Evolutionary conservation across 2,113 vertebrate species (phyloP), one percentile per base, ranked within the genome.

Genomic region (Acanthochromis polyacanthus): DNA sequence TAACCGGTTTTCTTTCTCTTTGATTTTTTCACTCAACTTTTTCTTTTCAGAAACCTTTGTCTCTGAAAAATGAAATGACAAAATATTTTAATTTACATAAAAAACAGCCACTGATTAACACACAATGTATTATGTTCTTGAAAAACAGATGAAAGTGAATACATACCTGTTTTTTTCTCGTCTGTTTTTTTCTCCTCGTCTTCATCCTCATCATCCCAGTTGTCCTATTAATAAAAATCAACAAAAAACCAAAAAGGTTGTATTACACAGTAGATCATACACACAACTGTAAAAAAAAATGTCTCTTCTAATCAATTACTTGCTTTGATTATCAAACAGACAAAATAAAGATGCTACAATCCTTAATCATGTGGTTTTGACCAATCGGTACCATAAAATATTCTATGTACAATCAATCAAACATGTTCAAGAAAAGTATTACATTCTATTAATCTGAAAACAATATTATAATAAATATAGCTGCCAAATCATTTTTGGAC

Each of bases 11-110:
- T 99, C 97, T 93, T 96, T 99, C 89, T 98, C 98, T 95, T 97
- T 99, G 74, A 99, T 98, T 92, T 98, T 98, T 85, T 99, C 98
- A 88, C 80, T 94, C 92, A 97, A 93, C 94, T 97, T 99, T 94
- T 99, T 99, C 94, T 99, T 99, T 76, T 99, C 98, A 62, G 97
- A 95, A 81, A 96, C 92, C 87, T 98, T 99, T 22, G 92, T 61
- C 70, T 97, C 97, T 97, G 90, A 70, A 83, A 81, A n/a, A 45
- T 81, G n/a, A n/a, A n/a, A n/a, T n/a, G n/a, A n/a, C n/a, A 67
- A 10, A 64, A 58, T 6, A 50, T 17, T 3, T 51, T 1, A 17
- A 38, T 40, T 61, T 60, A 1, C 17, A 38, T 64, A 63, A 61
- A 63, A 15, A 11, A 10, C 11, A 38, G 25, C 0, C 4, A 75